Percentiles rank a stretch among this genome's conserved stretches.
Evolutionary conservation across 2,888 invertebrate genomes (phyloP).

Genomic region (Drosophila suboccidentalis): DNA sequence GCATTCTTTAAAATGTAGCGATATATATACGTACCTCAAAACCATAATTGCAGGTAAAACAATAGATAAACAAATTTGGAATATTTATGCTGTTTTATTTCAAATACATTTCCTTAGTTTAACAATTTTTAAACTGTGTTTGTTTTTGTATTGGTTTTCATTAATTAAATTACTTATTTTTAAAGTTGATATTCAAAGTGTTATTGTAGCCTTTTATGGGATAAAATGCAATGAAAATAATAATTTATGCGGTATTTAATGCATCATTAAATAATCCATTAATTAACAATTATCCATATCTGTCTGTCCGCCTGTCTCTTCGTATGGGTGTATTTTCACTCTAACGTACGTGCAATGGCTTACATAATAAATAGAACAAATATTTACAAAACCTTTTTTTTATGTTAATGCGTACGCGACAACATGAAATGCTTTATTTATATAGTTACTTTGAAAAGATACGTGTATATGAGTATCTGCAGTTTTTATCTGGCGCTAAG

Average conservation of each 20-base stretch:
- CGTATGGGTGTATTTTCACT: constrained; percentile 17
- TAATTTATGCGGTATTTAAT: constrained; percentile 70
- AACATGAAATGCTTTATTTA: constrained; percentile 26
- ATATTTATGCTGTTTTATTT: constrained; percentile 51
- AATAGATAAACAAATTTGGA: constrained; percentile 3
- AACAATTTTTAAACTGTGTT: constrained; percentile 47
- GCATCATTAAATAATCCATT: constrained; percentile 77
- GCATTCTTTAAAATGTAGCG: no score
- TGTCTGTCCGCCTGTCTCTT: constrained; percentile 14
- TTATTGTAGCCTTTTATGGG: constrained; percentile 42
- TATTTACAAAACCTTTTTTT: constrained; percentile 65
- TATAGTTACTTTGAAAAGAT: constrained; percentile 20
- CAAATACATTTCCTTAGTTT: constrained; percentile 41
- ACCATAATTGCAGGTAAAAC: not conserved
- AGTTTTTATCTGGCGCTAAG: constrained; percentile 26
- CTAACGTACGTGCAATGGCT: constrained; percentile 43
- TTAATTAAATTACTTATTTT: constrained; percentile 53
- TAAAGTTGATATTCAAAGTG: constrained; percentile 65
- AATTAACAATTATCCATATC: constrained; percentile 69
- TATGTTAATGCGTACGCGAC: constrained; percentile 30
- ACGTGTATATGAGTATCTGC: constrained; percentile 18
- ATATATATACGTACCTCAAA: no score
- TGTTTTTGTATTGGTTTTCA: constrained; percentile 29
- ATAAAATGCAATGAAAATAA: constrained; percentile 65
- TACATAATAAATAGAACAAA: constrained; percentile 66